Percentiles rank a stretch among this genome's conserved stretches.
Conservation (phyloP, 2,888 invertebrate species). For the Julus scandinavius region DNA sequence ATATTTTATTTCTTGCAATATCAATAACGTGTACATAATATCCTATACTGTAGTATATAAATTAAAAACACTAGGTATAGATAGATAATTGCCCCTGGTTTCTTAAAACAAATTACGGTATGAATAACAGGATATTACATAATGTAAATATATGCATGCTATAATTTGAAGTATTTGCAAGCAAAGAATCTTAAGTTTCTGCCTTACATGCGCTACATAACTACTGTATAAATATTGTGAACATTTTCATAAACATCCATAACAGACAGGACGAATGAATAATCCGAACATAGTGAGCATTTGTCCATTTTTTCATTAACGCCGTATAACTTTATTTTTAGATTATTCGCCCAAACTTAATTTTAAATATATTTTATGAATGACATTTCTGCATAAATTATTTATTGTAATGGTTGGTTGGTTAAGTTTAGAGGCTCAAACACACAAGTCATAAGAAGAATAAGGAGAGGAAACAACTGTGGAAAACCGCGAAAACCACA, state of each 20-base stretch:
- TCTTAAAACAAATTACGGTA: not conserved
- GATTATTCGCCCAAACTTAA: no score
- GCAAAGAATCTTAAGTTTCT: not conserved
- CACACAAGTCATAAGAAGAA: no score
- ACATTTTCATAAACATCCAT: not conserved
- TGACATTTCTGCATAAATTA: no score
- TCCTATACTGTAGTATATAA: not conserved
- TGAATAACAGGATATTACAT: no score
- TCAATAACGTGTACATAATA: not conserved
- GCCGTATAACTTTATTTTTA: no score
- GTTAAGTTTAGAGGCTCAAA: no score
- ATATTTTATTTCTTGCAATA: slow-evolving; percentile 20
- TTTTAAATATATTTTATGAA: no score
- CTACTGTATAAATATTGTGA: not conserved
- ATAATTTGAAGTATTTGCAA: no score
- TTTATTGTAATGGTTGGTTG: no score
- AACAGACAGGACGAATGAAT: not conserved
- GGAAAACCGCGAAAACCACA: no score
- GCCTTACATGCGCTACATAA: not conserved
- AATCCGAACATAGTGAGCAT: not conserved
- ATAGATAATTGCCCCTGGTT: not conserved
- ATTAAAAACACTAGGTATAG: not conserved
- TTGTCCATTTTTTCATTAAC: not conserved
- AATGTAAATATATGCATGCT: no score
- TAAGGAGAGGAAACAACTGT: no score